phyloP scores from a whole-genome alignment of 2,113 vertebrate species.

The Argyrosomus japonicus region DNA sequence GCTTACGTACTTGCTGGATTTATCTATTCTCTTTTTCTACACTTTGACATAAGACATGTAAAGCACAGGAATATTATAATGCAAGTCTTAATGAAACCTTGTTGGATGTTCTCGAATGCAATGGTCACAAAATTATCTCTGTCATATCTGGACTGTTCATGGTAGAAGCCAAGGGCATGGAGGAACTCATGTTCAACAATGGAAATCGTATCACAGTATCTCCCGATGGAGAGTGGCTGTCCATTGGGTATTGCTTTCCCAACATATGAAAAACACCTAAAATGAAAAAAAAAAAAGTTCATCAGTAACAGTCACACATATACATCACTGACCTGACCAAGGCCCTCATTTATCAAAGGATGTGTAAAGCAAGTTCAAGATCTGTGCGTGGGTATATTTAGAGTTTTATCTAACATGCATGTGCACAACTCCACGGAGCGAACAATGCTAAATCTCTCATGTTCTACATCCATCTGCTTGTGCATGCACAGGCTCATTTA shows the following conservation, averaged over 20 bases:
- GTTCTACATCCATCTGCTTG: too few relatives aligned
- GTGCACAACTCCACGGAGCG: too few relatives aligned
- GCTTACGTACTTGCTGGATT: neutral
- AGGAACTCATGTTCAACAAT: conserved; percentile 89
- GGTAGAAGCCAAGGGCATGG: conserved; percentile 90
- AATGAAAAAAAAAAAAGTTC: neutral
- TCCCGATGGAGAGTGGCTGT: conserved; percentile 87
- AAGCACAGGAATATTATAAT: neutral
- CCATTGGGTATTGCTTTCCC: accelerated
- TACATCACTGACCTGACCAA: neutral
- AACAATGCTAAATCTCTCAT: too few relatives aligned
- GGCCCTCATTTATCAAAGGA: neutral
- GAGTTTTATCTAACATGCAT: too few relatives aligned
- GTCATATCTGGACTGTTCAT: conserved; percentile 90
- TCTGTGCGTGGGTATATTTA: too few relatives aligned
- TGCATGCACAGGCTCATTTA: too few relatives aligned
- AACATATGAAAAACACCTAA: conserved; percentile 88
- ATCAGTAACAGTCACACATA: neutral
- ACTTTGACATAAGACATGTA: neutral
- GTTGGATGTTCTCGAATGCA: conserved; percentile 80
- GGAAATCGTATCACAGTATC: conserved; percentile 79
- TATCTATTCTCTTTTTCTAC: neutral
- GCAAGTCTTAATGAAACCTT: conserved; percentile 78
- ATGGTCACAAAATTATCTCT: conserved; percentile 88
- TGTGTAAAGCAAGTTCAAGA: accelerated